A percentile compares a stretch with the other conserved stretches of the same genome.
Evolutionary conservation across 2,797 vertebrate genomes (phyloP).

Genomic region (Myotis myotis): DNA sequence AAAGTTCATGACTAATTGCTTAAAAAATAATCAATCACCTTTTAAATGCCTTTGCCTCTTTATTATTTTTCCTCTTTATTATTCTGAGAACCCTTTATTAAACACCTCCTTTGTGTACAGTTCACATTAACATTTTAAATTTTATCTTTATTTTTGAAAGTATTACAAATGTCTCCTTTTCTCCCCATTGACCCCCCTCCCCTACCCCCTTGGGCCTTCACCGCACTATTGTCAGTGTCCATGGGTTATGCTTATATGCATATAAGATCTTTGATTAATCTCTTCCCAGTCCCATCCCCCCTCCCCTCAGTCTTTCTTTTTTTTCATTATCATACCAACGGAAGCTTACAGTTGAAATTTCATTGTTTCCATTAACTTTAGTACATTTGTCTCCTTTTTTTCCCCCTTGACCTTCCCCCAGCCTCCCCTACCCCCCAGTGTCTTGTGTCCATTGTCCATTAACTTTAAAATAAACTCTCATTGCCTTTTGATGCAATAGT

Average conservation of each 20-base stretch:
- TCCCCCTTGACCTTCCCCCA: too few relatives aligned
- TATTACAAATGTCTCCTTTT: background rate
- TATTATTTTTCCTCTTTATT: slow-evolving; percentile 8
- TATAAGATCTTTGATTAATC: background rate
- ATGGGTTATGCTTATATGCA: background rate
- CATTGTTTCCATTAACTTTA: slow-evolving; percentile 5
- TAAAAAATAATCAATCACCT: background rate
- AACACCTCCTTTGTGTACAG: background rate
- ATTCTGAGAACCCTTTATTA: background rate
- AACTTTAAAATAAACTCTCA: slow-evolving; percentile 27
- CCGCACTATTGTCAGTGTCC: background rate
- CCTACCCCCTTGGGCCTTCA: background rate
- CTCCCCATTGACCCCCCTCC: background rate
- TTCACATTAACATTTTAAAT: background rate
- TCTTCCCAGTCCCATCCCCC: background rate
- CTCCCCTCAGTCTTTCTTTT: background rate
- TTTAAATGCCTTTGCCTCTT: background rate
- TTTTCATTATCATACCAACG: background rate
- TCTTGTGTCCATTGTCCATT: background rate
- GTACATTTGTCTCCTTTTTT: too few relatives aligned
- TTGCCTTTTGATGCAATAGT: slow-evolving; percentile 10
- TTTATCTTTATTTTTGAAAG: background rate
- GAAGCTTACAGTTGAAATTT: slow-evolving; percentile 26
- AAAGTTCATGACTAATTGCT: background rate
- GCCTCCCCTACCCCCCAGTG: too few relatives aligned